Percentiles rank a stretch among this genome's conserved stretches.
Conservation (phyloP, 2,888 invertebrate species). For the Trichopria drosophilae region DNA sequence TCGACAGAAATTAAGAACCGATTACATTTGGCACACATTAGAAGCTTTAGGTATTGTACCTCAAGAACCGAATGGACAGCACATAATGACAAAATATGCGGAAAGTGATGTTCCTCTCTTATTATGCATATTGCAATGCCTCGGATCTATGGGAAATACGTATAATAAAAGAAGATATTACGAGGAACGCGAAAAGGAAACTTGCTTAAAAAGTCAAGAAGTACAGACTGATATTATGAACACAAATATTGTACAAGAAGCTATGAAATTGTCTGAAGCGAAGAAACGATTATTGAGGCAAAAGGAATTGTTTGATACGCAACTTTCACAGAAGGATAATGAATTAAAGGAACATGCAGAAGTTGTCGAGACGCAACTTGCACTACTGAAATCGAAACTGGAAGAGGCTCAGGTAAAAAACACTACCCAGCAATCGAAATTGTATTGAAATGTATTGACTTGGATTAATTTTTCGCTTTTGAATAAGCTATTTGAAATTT, state of each 20-base stretch:
- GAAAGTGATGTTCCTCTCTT: constrained; percentile 46
- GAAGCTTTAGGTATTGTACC: constrained; percentile 53
- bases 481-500: too few species aligned
- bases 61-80: constrained; percentile 41
- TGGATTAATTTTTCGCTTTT: too few species aligned
- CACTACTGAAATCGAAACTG: constrained; percentile 45
- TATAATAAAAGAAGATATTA: neutral
- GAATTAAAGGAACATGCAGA: constrained; percentile 46
- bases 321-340: constrained; percentile 45
- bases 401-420: constrained; percentile 47
- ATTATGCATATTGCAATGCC: constrained; percentile 48
- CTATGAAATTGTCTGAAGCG: constrained; percentile 34
- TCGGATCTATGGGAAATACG: constrained; percentile 31
- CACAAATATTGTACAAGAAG: constrained; percentile 23
- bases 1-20: constrained; percentile 47
- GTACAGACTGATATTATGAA: constrained; percentile 30
- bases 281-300: constrained; percentile 47
- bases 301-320: constrained; percentile 44
- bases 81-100: constrained; percentile 47
- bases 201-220: constrained; percentile 16
- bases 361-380: constrained; percentile 46
- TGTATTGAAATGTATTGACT: too few species aligned
- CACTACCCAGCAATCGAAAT: too few species aligned
- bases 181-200: constrained; percentile 1
- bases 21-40: constrained; percentile 50